Evolutionary conservation across 2,888 invertebrate genomes (phyloP), one percentile per base, ranked within the genome.

Genomic region (Ormyrus nitidulus): DNA sequence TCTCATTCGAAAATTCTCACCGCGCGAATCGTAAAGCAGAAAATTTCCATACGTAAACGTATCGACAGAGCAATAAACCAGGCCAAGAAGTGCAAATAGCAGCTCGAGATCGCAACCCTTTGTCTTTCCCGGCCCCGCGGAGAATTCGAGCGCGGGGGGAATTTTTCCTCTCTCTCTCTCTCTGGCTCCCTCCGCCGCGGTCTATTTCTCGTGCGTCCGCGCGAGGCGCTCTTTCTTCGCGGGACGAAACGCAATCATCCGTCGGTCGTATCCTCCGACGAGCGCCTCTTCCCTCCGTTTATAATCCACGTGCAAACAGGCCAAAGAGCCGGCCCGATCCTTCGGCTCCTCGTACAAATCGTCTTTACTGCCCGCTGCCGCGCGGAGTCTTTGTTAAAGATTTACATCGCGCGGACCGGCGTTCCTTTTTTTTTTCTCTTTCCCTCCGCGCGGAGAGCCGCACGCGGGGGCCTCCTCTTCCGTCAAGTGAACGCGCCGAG

Each of bases 241-340:
- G 65, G 69, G 73, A 78, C 75, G 65, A 72, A 72, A 78, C 75
- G 74, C 78, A 72, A 82, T 80, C 72, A 78, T 80, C 74, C 49
- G 64, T 80, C 77, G 73, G 80, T 81, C 81, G 82, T 80, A 78
- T 81, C 81, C 82, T 34, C 34, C 34, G 34, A 13, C 73, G 80
- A 83, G 83, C 83, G 83, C 81, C 80, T 13, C 34, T 84, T 83
- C 56, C 62, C 66, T 59, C 62, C 83, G 80, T 82, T 82, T 82
- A 75, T 87, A 87, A 88, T 86, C 86, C 83, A 80, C 82, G 83
- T 83, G 85, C 86, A 86, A 87, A 87, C 87, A 88, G 85, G 83
- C 85, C 56, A 53, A 62, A 53, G 56, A 53, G 61, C 54, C 11
- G n/a, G 54, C 34, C 44, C 73, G 70, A 79, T 79, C 51, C 65